Percentiles rank a stretch among this genome's conserved stretches.
phyloP scores from a whole-genome alignment of 2,113 vertebrate genomes.

The Falcunculus frontatus region DNA sequence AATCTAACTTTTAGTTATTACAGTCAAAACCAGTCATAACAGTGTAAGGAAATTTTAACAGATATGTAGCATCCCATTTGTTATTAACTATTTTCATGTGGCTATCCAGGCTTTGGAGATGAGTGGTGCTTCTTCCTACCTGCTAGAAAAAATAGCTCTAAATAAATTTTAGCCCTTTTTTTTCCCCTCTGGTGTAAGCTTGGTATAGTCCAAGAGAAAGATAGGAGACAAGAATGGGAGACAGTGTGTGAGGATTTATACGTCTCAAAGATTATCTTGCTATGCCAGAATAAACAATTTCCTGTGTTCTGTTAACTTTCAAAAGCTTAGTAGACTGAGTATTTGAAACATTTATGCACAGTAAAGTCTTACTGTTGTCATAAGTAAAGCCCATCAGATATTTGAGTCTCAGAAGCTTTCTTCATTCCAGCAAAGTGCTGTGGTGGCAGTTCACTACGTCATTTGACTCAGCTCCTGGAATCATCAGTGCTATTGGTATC shows the following conservation, averaged over 20 bases:
- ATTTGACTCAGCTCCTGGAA: neutral
- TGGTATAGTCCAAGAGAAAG: neutral
- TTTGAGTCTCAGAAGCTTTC: neutral
- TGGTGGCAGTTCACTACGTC: neutral
- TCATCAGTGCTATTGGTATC: neutral
- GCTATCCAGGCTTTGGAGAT: neutral
- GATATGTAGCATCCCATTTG: neutral
- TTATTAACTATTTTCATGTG: neutral
- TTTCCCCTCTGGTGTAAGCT: neutral
- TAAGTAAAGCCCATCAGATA: neutral
- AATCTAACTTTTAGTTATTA: neutral
- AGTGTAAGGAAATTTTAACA: neutral
- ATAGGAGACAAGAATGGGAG: neutral
- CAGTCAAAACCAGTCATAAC: neutral
- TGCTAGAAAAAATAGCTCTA: neutral
- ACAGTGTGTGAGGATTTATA: neutral
- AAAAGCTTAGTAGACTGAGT: neutral
- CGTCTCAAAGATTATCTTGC: neutral
- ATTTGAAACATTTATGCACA: neutral
- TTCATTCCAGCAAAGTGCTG: neutral
- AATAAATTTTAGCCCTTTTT: neutral
- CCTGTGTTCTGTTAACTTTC: neutral
- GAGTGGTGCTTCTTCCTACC: neutral
- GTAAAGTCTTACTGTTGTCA: neutral
- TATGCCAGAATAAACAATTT: neutral